These are phyloP conservation scores for Caenorhabditis zanzibari DNA, from an alignment of 2,888 invertebrate genomes.

Conservation along the genomic window DNA sequence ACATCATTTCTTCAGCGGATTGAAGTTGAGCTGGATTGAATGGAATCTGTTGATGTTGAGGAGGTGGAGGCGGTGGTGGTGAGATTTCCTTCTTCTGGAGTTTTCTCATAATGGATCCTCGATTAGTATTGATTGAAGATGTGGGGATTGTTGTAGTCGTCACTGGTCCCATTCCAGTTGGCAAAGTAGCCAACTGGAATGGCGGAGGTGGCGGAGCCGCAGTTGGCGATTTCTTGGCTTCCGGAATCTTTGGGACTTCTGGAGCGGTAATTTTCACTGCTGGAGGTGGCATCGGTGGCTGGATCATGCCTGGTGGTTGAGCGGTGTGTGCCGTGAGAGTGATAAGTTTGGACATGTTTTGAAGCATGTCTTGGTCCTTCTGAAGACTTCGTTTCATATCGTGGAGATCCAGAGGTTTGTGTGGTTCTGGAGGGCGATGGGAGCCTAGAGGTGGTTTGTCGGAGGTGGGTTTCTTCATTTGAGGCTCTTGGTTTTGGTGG, in stretches of 20 bases:
- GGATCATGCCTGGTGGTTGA: not conserved
- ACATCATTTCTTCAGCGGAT: conserved; percentile 25
- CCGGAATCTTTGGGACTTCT: not conserved
- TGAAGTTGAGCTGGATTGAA: conserved; percentile 12
- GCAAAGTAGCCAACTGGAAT: not conserved
- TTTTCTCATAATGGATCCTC: not conserved
- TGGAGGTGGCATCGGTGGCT: conserved; percentile 4
- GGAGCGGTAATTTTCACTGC: not conserved
- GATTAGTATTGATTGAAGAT: not conserved
- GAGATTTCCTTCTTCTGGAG: not conserved
- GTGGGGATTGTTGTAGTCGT: not conserved
- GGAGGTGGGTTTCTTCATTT: not conserved
- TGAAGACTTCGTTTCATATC: conserved; percentile 31
- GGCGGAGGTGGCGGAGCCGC: not conserved
- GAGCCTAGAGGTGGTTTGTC: conserved; percentile 12
- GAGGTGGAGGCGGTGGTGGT: conserved; percentile 3
- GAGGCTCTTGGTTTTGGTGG: not conserved
- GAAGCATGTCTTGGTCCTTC: conserved; percentile 35
- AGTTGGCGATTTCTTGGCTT: conserved; percentile 5
- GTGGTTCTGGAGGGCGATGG: not conserved
- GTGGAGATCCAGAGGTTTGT: conserved; percentile 24
- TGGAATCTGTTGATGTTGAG: not conserved
- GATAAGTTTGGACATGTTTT: conserved; percentile 42
- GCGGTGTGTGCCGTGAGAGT: not conserved
- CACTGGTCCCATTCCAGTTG: not conserved